Conservation (phyloP, 35 echinoderm and acorn worm genomes). For the Lytechinus variegatus region DNA sequence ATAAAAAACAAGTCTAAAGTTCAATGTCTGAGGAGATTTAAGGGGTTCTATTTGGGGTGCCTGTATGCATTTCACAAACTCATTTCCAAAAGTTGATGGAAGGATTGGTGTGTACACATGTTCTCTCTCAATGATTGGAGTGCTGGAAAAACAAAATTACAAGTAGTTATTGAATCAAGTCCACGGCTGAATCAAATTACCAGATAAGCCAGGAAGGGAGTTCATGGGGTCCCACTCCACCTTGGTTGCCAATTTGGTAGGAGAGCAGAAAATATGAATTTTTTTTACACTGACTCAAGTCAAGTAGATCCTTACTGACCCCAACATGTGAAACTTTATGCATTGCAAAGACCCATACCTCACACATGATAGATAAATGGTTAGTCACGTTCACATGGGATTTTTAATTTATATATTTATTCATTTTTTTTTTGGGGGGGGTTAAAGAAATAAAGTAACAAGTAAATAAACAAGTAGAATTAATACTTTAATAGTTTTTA, state of each 20-base stretch:
- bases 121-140: background rate
- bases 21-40: background rate
- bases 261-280: background rate
- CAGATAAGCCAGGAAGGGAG: background rate
- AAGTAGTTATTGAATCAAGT: background rate
- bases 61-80: background rate
- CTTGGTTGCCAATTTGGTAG: background rate
- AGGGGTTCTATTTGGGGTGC: background rate
- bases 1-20: slow-evolving; percentile 8
- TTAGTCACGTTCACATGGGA: no score
- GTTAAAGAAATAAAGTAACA: no score
- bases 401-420: no score
- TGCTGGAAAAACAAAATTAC: slow-evolving; percentile 14
- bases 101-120: background rate
- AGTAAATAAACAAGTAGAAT: no score
- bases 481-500: no score
- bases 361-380: no score
- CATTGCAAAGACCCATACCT: background rate
- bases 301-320: background rate
- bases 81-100: background rate
- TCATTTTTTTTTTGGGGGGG: no score
- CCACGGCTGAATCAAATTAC: background rate
- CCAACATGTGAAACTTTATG: background rate
- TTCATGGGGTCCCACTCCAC: background rate
- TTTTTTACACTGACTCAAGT: background rate